Evolutionary conservation across 1,140 invertebrate species (phyloP), one percentile per base, ranked within the genome.

Genomic region (Brachionus sp.): DNA sequence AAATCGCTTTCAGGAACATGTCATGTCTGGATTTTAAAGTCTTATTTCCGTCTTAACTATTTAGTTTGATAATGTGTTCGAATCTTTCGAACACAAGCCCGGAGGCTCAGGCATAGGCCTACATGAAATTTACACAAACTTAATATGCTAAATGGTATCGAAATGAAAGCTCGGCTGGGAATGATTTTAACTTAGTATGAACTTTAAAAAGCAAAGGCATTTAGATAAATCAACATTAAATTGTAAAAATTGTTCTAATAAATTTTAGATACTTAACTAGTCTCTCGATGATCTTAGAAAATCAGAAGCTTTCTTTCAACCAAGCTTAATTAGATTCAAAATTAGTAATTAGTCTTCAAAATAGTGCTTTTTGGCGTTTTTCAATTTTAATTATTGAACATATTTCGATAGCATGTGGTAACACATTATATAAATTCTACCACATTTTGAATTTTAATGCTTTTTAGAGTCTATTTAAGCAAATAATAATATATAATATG

Each of bases 1-100:
- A 57, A 57, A 57, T 57, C 50, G 50, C 50, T 57, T 57, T 57
- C 50, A 57, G 50, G 50, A 57, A 57, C 50, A 57, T 57, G 50
- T 57, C 50, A 57, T 57, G 50, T 57, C 50, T 57, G 19, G 19
- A 16, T 57, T 57, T 25, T 19, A 57, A 57, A 57, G n/a, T 57
- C 7, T 57, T 57, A 19, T 57, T 57, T 57, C 50, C 50, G 50
- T 23, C 19, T 23, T 50, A 50, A 50, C 44, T 50, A 50, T 16
- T 57, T 57, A 57, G 50, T 23, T 19, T 19, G 50, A 57, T 57
- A 57, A 57, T 57, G 50, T 57, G 2, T 50, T 50, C 13, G 16
- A 16, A 50, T 29, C 29, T 29, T 29, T 29, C 29, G 29, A 29
- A 29, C 29, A 29, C 29, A 29, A 29, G 29, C 44, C n/a, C n/a